Evolutionary conservation across 1,140 invertebrate species (phyloP), one percentile per base, ranked within the genome.

Genomic region (Pemphigus obesinymphae): DNA sequence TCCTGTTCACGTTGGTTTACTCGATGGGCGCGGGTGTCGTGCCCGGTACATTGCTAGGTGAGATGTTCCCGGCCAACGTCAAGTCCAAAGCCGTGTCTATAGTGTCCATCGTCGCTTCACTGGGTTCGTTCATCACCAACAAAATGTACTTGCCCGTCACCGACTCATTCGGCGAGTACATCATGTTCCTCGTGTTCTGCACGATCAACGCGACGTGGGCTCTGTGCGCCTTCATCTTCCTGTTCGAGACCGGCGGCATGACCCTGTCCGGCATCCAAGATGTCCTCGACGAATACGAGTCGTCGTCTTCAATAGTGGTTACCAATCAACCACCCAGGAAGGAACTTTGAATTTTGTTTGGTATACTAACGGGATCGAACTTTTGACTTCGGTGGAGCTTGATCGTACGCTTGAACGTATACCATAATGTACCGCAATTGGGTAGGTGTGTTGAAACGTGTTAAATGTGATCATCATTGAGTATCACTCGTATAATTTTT

Each of bases 231-330:
- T 40, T 70, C 53, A 82, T 84, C 15, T 82, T 81, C 34, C 73
- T 85, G 15, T 84, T 84, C 68, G 94, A 96, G 88, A 96, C 94
- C 0, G 95, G 95, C 87, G 93, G 92, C n/a, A 92, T 93, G 87
- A 91, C 90, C 61, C 89, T 95, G 53, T 89, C 92, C 82, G 89
- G 95, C 87, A 95, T 96, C 31, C 92, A 93, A 84, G 88, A 90
- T 73, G 89, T 90, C 85, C 87, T 93, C 2, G 90, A 89, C 29
- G 72, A 53, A 8, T 76, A 31, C 29, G 31, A 53, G 1, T 15
- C 66, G 23, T 17, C 66, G 13, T 43, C 66, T 0, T 40, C n/a
- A n/a, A n/a, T n/a, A n/a, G n/a, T n/a, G n/a, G n/a, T n/a, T n/a
- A 5, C 37, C 37, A 4, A 40, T 40, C 37, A 40, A 40, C 10